Evolutionary conservation across 2,888 invertebrate genomes (phyloP).

Genomic region (Cynaeus angustus): DNA sequence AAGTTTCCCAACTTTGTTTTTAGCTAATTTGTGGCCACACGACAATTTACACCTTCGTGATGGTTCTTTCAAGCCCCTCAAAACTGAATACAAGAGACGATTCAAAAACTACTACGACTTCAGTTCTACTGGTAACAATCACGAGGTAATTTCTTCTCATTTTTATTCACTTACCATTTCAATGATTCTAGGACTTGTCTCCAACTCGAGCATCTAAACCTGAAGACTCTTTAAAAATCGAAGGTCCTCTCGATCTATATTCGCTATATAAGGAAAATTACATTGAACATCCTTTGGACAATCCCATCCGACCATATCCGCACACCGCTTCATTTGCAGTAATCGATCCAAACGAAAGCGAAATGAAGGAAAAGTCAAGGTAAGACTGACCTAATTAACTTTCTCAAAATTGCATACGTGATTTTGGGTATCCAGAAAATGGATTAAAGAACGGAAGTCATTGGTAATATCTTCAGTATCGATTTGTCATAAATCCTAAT

Average conservation of each 20-base stretch:
- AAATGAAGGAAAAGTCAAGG: constrained; percentile 55
- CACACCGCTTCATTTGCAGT: constrained; percentile 47
- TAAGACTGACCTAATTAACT: constrained; percentile 43
- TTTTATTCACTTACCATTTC: neutral
- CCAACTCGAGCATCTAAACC: constrained; percentile 56
- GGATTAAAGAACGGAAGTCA: constrained; percentile 38
- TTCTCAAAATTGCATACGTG: constrained; percentile 8
- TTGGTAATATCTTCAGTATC: constrained; percentile 55
- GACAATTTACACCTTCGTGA: constrained; percentile 67
- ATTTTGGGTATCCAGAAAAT: constrained; percentile 26
- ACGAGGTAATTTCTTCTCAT: constrained; percentile 39
- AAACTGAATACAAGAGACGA: constrained; percentile 68
- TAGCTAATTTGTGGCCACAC: constrained; percentile 50
- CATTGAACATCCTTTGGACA: constrained; percentile 60
- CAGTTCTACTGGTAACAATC: constrained; percentile 31
- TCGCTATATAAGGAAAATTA: constrained; percentile 64
- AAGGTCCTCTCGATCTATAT: constrained; percentile 68
- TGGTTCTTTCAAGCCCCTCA: constrained; percentile 66
- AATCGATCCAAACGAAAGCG: constrained; percentile 51
- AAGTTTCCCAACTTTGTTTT: no score
- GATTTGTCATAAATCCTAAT: constrained; percentile 65
- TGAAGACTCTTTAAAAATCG: constrained; percentile 65
- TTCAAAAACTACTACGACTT: constrained; percentile 61
- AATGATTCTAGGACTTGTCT: constrained; percentile 55
- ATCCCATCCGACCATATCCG: constrained; percentile 48